Percentiles rank a stretch among this genome's conserved stretches.
Evolutionary conservation across 2,113 vertebrate species (phyloP).

Genomic region (Hippoglossus stenolepis): DNA sequence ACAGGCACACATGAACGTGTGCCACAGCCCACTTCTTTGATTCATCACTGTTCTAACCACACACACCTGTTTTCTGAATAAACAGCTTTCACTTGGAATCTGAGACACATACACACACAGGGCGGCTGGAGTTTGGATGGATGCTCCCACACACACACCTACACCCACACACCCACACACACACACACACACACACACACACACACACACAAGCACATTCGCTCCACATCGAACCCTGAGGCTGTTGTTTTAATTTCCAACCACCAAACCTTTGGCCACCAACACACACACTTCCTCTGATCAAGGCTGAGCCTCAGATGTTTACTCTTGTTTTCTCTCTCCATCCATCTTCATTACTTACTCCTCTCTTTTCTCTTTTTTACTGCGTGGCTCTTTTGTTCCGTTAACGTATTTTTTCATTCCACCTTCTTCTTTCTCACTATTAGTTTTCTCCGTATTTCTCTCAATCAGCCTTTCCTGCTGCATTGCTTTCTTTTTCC

Average conservation of each 20-base stretch:
- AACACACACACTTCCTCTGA: conserved; percentile 48
- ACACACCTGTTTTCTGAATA: conserved; percentile 51
- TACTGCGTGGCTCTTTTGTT: neutral
- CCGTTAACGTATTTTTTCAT: conserved; percentile 1
- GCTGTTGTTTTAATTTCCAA: conserved; percentile 62
- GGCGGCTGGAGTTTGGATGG: too few relatives aligned
- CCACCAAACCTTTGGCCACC: conserved; percentile 28
- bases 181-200: too few relatives aligned
- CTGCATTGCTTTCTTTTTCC: neutral
- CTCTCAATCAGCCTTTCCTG: neutral
- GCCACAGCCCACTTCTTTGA: neutral
- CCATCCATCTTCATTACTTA: conserved; percentile 47
- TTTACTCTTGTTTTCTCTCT: conserved; percentile 35
- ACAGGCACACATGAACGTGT: neutral
- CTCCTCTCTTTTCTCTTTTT: conserved; percentile 12
- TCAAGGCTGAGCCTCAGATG: conserved; percentile 26
- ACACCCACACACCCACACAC: too few relatives aligned
- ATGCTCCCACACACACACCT: too few relatives aligned
- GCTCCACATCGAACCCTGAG: conserved; percentile 13
- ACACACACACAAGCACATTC: neutral
- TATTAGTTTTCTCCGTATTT: neutral
- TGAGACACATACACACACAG: too few relatives aligned
- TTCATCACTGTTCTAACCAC: conserved; percentile 25
- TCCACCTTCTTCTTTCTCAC: neutral
- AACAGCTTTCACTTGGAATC: conserved; percentile 35